phyloP scores from a whole-genome alignment of 1,140 invertebrate species.

The Planococcus citri region DNA sequence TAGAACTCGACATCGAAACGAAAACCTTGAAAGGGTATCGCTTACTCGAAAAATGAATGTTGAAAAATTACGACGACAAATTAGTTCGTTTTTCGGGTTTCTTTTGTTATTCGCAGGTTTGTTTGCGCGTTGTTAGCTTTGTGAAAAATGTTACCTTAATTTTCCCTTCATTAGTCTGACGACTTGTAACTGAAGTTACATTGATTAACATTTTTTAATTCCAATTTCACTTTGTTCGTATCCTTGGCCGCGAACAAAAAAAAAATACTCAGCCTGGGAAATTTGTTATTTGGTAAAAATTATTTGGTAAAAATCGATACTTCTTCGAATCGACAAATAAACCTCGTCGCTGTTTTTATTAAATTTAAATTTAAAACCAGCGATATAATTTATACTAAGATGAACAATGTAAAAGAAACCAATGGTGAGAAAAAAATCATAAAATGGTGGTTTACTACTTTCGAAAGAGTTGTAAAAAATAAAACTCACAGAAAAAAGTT shows the following conservation, averaged over 20 bases:
- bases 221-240: not conserved
- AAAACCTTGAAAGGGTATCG: not conserved
- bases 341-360: too few relatives aligned
- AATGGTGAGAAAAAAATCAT: too few relatives aligned
- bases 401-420: too few relatives aligned
- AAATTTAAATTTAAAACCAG: too few relatives aligned
- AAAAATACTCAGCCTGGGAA: too few relatives aligned
- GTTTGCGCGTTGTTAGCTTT: not conserved
- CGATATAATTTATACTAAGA: too few relatives aligned
- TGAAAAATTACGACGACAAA: slow-evolving; percentile 3
- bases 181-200: not conserved
- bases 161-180: not conserved
- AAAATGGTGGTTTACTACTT: too few relatives aligned
- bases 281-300: not conserved
- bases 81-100: not conserved
- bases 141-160: slow-evolving; percentile 7
- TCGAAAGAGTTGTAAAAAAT: too few relatives aligned
- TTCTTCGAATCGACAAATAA: too few relatives aligned
- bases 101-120: not conserved
- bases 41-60: not conserved
- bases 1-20: not conserved
- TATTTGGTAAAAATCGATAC: not conserved
- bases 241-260: too few relatives aligned
- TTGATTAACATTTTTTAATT: not conserved
- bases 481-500: too few relatives aligned